phyloP scores from a whole-genome alignment of 2,797 vertebrate genomes.

The Intellagama lesueurii region DNA sequence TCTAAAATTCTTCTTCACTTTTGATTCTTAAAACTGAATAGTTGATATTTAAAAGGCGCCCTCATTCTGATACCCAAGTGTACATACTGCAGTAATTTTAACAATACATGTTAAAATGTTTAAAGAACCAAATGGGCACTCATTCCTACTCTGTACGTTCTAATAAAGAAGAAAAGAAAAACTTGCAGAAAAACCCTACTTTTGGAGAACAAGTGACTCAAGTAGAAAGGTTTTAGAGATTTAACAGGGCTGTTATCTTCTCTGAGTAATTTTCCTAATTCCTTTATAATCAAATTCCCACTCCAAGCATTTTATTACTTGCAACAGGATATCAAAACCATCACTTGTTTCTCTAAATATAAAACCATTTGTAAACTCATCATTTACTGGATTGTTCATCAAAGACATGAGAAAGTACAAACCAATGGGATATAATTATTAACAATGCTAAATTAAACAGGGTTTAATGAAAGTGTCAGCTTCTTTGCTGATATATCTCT shows the following conservation, averaged over 20 bases:
- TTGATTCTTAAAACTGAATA: neutral
- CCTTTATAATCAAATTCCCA: neutral
- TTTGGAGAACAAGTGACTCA: neutral
- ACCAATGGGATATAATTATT: slow-evolving; percentile 3
- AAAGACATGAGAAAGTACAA: slow-evolving; percentile 6
- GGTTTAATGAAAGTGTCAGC: slow-evolving; percentile 12
- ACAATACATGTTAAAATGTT: neutral
- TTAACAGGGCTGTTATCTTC: neutral
- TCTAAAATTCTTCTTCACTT: too few relatives aligned
- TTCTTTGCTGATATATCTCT: slow-evolving; percentile 13
- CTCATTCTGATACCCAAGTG: neutral
- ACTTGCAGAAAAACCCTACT: neutral
- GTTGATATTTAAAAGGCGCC: neutral
- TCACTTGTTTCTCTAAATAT: neutral
- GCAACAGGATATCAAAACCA: neutral
- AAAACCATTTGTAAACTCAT: neutral
- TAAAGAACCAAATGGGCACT: neutral
- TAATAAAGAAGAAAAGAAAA: neutral
- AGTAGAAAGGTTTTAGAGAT: neutral
- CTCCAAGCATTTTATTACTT: neutral
- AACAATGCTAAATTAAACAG: slow-evolving; percentile 25
- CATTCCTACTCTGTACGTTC: neutral
- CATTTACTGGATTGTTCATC: neutral
- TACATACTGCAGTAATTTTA: neutral
- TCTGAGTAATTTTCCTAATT: neutral